Base-by-base conservation (phyloP, 2,797 vertebrate genomes). In the Chlorospingus flavigularis region DNA sequence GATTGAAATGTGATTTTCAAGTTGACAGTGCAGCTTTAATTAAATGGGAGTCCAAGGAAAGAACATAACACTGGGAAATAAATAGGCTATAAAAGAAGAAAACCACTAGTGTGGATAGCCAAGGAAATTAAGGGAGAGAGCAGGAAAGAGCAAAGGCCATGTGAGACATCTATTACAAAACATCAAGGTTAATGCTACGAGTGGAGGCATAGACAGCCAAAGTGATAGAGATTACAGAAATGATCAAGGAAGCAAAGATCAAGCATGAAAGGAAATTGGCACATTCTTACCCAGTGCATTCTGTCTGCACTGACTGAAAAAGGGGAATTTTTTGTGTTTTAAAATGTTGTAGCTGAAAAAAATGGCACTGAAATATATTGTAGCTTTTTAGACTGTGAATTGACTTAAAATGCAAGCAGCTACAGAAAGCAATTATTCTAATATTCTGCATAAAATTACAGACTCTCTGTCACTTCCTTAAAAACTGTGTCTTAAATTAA, bases 1-100 rank as follows among this genome's bases (percentile, higher is more conserved):
- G 93, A 82, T 47, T 60, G 93, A 96, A 96, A 94, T 82, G 83
- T 77, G 83, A 87, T 95, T 94, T 96, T 87, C 77, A 67, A 61
- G 77, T 82, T 94, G 94, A 91, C 93, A 87, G 67, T 92, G 17
- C 45, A 82, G 28, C 37, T 88, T 95, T 95, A 97, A 97, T 96
- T 96, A 95, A 93, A 96, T 95, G 88, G 58, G 92, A 95, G 86
- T 85, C 86, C 88, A 78, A 92, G 86, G 74, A 47, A 94, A 92
- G 92, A 82, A 88, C 71, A 37, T 40, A 90, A 85, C 74, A 54
- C 77, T 19, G 23, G 51, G 74, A 95, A 95, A 96, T 92, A 95
- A 94, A 95, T 87, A 95, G 92, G 74, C 80, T 91, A 62, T 86
- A 93, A 94, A 79, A 79, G 77, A 70, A 97, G 77, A 63, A 94